Conservation (phyloP, 2,888 invertebrate species). For the Acleris literana region DNA sequence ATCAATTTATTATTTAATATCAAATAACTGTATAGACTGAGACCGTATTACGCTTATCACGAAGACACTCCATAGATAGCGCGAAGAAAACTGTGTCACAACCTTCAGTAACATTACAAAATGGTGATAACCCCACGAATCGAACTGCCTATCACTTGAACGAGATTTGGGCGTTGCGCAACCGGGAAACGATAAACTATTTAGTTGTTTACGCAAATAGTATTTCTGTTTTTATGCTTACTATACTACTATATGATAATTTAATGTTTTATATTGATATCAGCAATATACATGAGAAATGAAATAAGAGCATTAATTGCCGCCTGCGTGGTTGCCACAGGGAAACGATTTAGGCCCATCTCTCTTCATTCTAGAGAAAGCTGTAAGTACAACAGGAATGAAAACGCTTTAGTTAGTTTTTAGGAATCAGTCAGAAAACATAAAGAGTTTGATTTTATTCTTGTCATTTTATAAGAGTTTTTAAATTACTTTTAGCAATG, state of each 20-base stretch:
- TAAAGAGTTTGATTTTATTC: no score
- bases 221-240: neutral
- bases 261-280: neutral
- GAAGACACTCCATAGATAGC: constrained; percentile 43
- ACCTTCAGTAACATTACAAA: constrained; percentile 71
- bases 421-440: no score
- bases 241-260: neutral
- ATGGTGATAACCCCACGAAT: constrained; percentile 73
- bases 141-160: constrained; percentile 61
- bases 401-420: no score
- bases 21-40: constrained; percentile 21
- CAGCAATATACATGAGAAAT: no score
- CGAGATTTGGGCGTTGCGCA: constrained; percentile 69
- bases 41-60: constrained; percentile 30
- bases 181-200: constrained; percentile 54
- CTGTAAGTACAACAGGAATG: no score
- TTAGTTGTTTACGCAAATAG: neutral
- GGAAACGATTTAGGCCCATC: no score
- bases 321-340: no score
- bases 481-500: no score
- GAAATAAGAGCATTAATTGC: no score
- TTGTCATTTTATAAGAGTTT: no score
- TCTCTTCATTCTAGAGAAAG: no score
- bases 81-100: constrained; percentile 77
- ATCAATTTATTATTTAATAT: constrained; percentile 1